Percentiles rank a stretch among this genome's conserved stretches.
Conservation (phyloP, 1,140 invertebrate species). For the Drosophila setifemur region DNA sequence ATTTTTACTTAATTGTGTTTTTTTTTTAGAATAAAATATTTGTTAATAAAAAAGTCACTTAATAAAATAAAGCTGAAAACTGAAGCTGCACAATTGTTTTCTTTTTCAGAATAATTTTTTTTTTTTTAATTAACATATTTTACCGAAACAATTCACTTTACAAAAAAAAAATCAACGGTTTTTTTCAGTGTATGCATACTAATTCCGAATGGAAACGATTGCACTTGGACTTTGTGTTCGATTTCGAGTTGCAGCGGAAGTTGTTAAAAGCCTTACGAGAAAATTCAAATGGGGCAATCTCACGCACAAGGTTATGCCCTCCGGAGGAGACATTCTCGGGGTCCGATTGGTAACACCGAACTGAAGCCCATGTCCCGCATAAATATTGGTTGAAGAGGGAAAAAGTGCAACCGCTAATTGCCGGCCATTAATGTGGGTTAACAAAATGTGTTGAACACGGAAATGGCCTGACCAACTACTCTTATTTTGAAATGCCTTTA, state of each 20-base stretch:
- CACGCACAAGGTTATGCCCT: constrained; percentile 41
- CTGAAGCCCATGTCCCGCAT: constrained; percentile 22
- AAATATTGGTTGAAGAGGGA: constrained; percentile 21
- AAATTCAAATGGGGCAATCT: constrained; percentile 41
- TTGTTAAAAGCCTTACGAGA: constrained; percentile 43
- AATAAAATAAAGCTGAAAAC: no score
- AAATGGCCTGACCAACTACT: constrained; percentile 20
- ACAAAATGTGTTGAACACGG: constrained; percentile 28
- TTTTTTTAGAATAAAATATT: no score
- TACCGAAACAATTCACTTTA: no score
- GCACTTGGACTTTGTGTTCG: constrained; percentile 20
- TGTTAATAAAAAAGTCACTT: no score
- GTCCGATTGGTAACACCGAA: background rate
- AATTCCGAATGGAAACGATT: constrained; percentile 11
- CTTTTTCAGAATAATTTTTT: no score
- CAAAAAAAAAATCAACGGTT: no score
- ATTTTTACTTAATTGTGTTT: no score
- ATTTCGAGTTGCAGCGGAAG: constrained; percentile 29
- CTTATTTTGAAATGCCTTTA: constrained; percentile 1
- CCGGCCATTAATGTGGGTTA: constrained; percentile 6
- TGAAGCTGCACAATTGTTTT: no score
- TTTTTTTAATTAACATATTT: no score
- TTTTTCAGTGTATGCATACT: no score
- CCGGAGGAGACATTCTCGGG: constrained; percentile 1
- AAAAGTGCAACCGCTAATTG: constrained; percentile 45